These are phyloP conservation scores for Anhinga rufa DNA, from an alignment of 2,113 vertebrate genomes.

Conservation along the genomic window DNA sequence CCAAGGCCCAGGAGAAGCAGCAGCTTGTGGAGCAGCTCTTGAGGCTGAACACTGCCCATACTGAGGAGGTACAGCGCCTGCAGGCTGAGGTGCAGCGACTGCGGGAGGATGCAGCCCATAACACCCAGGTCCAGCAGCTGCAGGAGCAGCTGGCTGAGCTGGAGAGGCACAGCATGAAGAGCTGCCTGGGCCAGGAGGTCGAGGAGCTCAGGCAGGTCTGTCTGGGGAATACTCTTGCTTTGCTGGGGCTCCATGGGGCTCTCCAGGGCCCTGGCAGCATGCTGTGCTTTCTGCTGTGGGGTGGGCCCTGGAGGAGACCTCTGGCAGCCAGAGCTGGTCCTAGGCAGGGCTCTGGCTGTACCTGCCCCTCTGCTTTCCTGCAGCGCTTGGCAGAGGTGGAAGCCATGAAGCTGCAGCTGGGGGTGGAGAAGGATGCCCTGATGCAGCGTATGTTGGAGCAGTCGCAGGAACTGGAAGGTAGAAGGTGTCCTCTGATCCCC, in stretches of 20 bases:
- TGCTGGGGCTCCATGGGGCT: neutral
- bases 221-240: neutral
- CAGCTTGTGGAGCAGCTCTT: slow-evolving; percentile 65
- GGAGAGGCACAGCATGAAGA: slow-evolving; percentile 49
- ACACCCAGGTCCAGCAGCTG: neutral
- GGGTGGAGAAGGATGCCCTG: neutral
- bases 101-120: neutral
- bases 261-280: neutral
- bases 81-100: neutral
- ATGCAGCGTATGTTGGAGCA: neutral
- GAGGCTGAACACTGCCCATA: slow-evolving; percentile 30
- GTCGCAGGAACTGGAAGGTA: neutral
- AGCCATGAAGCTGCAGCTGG: neutral
- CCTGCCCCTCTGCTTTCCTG: fast-evolving
- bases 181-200: slow-evolving; percentile 56
- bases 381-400: neutral
- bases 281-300: neutral
- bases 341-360: neutral
- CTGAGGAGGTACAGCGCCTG: slow-evolving; percentile 62
- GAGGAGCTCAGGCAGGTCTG: slow-evolving; percentile 63
- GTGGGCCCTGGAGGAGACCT: no score
- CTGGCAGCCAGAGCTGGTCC: neutral
- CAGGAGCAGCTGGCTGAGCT: slow-evolving; percentile 34
- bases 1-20: slow-evolving; percentile 67
- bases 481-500: neutral